Percentiles rank a stretch among this genome's conserved stretches.
phyloP scores from a whole-genome alignment of 1,140 invertebrate genomes.

The Choristoneura fumiferana region DNA sequence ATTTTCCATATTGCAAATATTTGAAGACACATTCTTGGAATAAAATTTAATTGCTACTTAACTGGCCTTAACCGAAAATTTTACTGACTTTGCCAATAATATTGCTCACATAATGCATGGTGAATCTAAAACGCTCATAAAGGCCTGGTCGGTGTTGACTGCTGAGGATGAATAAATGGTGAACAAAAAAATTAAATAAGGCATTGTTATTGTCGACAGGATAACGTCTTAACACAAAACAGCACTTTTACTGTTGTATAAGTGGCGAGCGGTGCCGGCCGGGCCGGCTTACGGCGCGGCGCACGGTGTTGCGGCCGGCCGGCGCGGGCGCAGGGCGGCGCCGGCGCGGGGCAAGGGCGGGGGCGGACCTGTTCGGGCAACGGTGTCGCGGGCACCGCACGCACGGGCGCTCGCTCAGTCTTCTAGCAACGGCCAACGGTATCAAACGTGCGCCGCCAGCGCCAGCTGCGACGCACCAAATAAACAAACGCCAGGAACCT shows the following conservation, averaged over 20 bases:
- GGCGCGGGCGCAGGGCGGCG: slow-evolving; percentile 37
- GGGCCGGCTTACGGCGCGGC: slow-evolving; percentile 10
- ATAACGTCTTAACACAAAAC: slow-evolving; percentile 43
- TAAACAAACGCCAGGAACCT: slow-evolving; percentile 66
- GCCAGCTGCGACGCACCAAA: slow-evolving; percentile 62
- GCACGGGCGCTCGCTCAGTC: slow-evolving; percentile 58
- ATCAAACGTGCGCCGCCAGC: slow-evolving; percentile 53
- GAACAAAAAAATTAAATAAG: slow-evolving; percentile 11
- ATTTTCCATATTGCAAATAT: background rate
- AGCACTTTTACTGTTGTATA: slow-evolving; percentile 71
- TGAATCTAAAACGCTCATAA: too few relatives aligned
- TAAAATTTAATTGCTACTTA: too few relatives aligned
- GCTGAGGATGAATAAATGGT: background rate
- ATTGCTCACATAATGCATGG: too few relatives aligned
- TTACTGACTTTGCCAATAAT: too few relatives aligned
- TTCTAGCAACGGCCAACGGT: slow-evolving; percentile 74
- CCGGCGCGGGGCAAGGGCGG: slow-evolving; percentile 36
- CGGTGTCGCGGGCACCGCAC: slow-evolving; percentile 73
- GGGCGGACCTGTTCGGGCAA: slow-evolving; percentile 74
- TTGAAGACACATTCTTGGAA: background rate
- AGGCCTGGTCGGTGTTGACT: too few relatives aligned
- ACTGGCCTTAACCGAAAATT: too few relatives aligned
- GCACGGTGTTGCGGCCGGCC: slow-evolving; percentile 42
- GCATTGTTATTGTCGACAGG: slow-evolving; percentile 28
- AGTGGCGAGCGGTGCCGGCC: slow-evolving; percentile 34